Conservation (phyloP, 35 echinoderm and acorn worm genomes). For the Chiridota heheva region DNA sequence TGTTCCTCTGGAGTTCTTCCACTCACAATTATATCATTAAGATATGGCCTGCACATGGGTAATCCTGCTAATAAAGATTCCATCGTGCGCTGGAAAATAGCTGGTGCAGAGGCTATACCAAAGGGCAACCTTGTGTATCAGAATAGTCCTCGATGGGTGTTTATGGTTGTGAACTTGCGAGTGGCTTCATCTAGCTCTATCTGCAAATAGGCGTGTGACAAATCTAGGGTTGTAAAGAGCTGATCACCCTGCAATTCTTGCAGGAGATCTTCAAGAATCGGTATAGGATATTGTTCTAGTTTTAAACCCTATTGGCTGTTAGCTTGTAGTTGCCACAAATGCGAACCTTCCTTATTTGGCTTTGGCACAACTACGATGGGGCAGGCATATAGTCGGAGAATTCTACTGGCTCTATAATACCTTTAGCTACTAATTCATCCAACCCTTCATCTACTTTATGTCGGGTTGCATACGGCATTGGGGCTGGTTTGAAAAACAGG, state of each 20-base stretch:
- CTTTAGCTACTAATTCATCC: slow-evolving; percentile 17
- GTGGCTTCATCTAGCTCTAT: slow-evolving; percentile 31
- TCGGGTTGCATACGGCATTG: slow-evolving; percentile 33
- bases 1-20: slow-evolving; percentile 15
- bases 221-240: slow-evolving; percentile 44
- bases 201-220: slow-evolving; percentile 45
- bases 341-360: slow-evolving; percentile 25
- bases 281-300: slow-evolving; percentile 60
- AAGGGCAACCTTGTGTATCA: slow-evolving; percentile 33
- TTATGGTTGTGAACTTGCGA: slow-evolving; percentile 29
- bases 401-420: slow-evolving; percentile 35
- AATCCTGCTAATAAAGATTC: slow-evolving; percentile 21
- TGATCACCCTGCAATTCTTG: slow-evolving; percentile 21
- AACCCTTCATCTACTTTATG: slow-evolving; percentile 8
- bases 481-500: slow-evolving; percentile 31
- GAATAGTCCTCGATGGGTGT: slow-evolving; percentile 47
- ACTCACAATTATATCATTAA: slow-evolving; percentile 48
- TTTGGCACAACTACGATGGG: slow-evolving; percentile 16
- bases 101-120: slow-evolving; percentile 37
- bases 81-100: slow-evolving; percentile 34
- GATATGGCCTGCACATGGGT: slow-evolving; percentile 15
- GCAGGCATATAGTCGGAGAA: slow-evolving; percentile 40
- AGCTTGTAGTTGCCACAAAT: slow-evolving; percentile 68
- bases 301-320: slow-evolving; percentile 26
- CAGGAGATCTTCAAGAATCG: slow-evolving; percentile 43